A percentile compares a stretch with the other conserved stretches of the same genome.
Conservation (phyloP, 2,113 vertebrate genomes). For the Lycaon pictus region DNA sequence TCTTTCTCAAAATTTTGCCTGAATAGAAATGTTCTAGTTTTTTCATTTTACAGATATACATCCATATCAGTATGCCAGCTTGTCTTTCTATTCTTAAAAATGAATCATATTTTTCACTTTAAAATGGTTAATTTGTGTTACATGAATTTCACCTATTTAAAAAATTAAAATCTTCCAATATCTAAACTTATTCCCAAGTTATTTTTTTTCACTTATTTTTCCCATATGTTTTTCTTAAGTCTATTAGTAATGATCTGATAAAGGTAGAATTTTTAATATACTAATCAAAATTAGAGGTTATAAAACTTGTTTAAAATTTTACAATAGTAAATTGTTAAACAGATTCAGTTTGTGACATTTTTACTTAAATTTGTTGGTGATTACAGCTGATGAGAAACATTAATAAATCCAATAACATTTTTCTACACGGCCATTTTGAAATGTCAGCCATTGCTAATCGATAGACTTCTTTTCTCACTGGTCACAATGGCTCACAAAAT, state of each 20-base stretch:
- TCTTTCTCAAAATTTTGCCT: neutral
- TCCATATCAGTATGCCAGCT: neutral
- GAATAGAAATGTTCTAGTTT: neutral
- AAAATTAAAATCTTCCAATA: conserved; percentile 56
- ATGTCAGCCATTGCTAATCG: conserved; percentile 80
- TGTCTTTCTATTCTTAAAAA: conserved; percentile 34
- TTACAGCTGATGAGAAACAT: conserved; percentile 81
- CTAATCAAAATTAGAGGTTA: conserved; percentile 59
- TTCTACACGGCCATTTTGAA: conserved; percentile 77
- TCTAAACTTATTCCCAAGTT: neutral
- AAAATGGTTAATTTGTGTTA: conserved; percentile 42
- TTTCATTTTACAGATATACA: neutral
- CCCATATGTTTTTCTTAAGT: neutral
- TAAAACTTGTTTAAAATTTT: conserved; percentile 65
- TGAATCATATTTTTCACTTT: conserved; percentile 1
- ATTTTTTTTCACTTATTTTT: conserved; percentile 55
- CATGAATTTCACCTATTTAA: conserved; percentile 50
- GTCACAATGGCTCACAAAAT: conserved; percentile 55
- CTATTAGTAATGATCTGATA: conserved; percentile 18
- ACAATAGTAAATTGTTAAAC: conserved; percentile 59
- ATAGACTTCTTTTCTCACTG: conserved; percentile 72
- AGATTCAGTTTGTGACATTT: conserved; percentile 71
- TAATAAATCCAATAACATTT: conserved; percentile 76
- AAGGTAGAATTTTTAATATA: conserved; percentile 58
- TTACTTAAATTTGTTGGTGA: conserved; percentile 64